Base-by-base conservation (phyloP, 2,888 invertebrate species). In the Mechanitis mazaeus region DNA sequence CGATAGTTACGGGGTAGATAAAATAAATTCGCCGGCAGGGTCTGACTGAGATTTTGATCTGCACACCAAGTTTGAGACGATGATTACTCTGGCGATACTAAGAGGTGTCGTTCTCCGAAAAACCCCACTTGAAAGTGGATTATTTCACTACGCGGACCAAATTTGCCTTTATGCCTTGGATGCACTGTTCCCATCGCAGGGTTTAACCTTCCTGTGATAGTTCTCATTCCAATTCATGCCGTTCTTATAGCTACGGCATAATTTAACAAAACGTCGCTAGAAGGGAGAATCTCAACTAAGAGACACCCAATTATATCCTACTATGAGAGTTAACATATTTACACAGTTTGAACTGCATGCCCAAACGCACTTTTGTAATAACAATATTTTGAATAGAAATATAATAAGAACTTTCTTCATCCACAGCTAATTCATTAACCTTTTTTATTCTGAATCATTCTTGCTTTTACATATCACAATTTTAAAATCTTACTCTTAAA, bases 71-170 rank as follows among this genome's bases (percentile, higher is more conserved):
- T 84, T 84, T 77, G 79, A 72, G 75, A 78, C 81, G 75, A 75
- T 78, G 75, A 76, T 76, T 75, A 75, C 77, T 79, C 78, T 75
- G 73, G 76, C 76, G 75, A 71, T 71, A 74, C 77, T 76, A 74
- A 76, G 75, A 78, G 78, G 66, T 61, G 73, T 74, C 78, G 76
- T 79, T 78, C 78, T 81, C 20, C 74, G 64, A 68, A 66, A 87
- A 85, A 50, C 76, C 68, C 86, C 86, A 87, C 86, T 83, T 84
- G 66, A 60, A 84, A 86, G 84, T 85, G 87, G 85, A 59, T 56
- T 50, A 54, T 3, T 50, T 59, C 66, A 59, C 63, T 61, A 66
- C 65, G 63, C 63, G 66, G 65, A 61, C 64, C 59, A 61, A 61
- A 55, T 60, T 53, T 50, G 31, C 31, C 7, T 31, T 50, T 57